Evolutionary conservation across 2,888 invertebrate genomes (phyloP).

Genomic region (Eudasyphora cyanicolor): DNA sequence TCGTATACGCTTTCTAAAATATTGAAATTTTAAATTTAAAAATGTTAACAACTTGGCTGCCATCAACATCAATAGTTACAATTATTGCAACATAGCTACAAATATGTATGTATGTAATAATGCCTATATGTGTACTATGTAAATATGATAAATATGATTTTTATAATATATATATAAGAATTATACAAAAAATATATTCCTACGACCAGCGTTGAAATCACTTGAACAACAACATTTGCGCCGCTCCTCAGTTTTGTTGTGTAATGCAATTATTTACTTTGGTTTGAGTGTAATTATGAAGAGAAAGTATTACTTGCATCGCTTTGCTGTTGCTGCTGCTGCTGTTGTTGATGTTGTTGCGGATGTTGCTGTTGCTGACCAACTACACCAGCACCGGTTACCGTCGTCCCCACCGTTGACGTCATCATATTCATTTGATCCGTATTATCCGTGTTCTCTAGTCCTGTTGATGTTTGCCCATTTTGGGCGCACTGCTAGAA

Average conservation of each 20-base stretch:
- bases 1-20: too few relatives aligned
- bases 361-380: constrained; percentile 33
- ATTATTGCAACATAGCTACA: too few relatives aligned
- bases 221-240: background rate
- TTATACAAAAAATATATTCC: constrained; percentile 39
- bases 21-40: too few relatives aligned
- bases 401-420: constrained; percentile 63
- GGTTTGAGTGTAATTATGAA: constrained; percentile 47
- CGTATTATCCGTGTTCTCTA: constrained; percentile 20
- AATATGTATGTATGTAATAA: too few relatives aligned
- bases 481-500: constrained; percentile 81
- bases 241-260: constrained; percentile 17
- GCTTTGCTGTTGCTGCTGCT: constrained; percentile 45
- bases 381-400: constrained; percentile 45
- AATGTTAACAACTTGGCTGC: too few relatives aligned
- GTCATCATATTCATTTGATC: constrained; percentile 71
- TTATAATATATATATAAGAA: too few relatives aligned
- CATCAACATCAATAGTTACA: too few relatives aligned
- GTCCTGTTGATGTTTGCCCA: constrained; percentile 57
- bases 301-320: constrained; percentile 41
- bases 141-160: too few relatives aligned
- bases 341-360: constrained; percentile 47
- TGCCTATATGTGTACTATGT: too few relatives aligned
- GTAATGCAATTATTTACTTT: constrained; percentile 53
- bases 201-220: constrained; percentile 64